Base-by-base conservation (phyloP, 2,113 vertebrate species). In the Onychorhynchus coronatus region DNA sequence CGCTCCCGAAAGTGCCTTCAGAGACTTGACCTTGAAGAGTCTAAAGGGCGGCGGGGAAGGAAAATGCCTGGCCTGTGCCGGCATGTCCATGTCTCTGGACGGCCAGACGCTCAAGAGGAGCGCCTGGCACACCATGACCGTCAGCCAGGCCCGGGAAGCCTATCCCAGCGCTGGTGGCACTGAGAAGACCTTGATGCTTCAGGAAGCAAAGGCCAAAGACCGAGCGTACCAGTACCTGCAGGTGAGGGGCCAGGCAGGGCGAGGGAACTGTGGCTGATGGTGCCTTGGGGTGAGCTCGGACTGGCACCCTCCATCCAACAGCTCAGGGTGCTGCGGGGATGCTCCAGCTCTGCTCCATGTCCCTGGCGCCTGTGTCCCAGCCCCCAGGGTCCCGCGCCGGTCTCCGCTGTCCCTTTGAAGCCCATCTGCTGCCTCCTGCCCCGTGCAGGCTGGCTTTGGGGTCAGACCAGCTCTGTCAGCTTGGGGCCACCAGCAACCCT, bases 41-140 rank as follows among this genome's bases (percentile, higher is more conserved):
- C 98, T 99, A 93, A 99, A 99, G 66, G 98, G 98, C 5, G 97
- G 98, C 42, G 80, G 98, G 6, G 99, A 99, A 70, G 99, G 98
- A 77, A 99, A 99, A 97, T 99, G 99, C 96, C 94, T 99, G 97
- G 99, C 99, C 61, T 99, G 99, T 62, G 99, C 98, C 65, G 99
- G 98, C 53, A 99, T 99, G 98, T 99, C 99, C 88, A 98, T 99
- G 98, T 98, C 98, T 15, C 98, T 99, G 93, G 98, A 98, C 0
- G 99, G 98, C 85, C 99, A 99, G 91, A 99, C 99, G 6, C 97
- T 99, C 97, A 99, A 99, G 97, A 98, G 99, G 95, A 99, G 99
- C 58, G 99, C 99, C 78, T 99, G 99, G 99, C 99, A 99, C 73
- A 99, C 99, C 95, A 99, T 99, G 99, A 99, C 99, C 4, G 99